Conservation (phyloP, 1,140 invertebrate genomes). For the Caenorhabditis latens region DNA sequence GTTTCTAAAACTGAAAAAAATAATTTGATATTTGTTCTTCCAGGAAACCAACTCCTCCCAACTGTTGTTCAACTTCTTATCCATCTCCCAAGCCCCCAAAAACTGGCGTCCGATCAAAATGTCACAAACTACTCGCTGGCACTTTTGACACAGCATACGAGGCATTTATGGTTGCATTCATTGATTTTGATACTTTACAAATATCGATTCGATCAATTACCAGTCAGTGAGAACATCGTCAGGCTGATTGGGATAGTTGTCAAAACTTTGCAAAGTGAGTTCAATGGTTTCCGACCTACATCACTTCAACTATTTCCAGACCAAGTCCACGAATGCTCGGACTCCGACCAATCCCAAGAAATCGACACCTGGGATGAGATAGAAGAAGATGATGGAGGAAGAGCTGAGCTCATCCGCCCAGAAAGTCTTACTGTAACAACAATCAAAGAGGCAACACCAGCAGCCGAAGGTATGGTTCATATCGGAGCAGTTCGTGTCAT, state of each 20-base stretch:
- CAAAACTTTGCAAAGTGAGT: slow-evolving; percentile 91
- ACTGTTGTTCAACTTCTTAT: slow-evolving; percentile 88
- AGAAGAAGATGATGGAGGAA: slow-evolving; percentile 29
- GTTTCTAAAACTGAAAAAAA: slow-evolving; percentile 90
- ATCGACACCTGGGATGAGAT: slow-evolving; percentile 60
- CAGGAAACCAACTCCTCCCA: slow-evolving; percentile 82
- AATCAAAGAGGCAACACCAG: slow-evolving; percentile 44
- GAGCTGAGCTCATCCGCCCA: slow-evolving; percentile 41
- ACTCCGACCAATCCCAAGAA: slow-evolving; percentile 51
- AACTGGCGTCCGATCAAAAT: slow-evolving; percentile 80
- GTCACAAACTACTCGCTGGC: slow-evolving; percentile 87
- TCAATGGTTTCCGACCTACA: slow-evolving; percentile 81
- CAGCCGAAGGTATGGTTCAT: slow-evolving; percentile 14
- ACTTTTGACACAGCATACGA: slow-evolving; percentile 86
- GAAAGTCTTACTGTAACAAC: slow-evolving; percentile 65
- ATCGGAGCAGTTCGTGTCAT: slow-evolving; percentile 15
- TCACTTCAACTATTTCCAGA: slow-evolving; percentile 31
- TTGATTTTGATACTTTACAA: slow-evolving; percentile 96
- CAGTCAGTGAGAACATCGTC: slow-evolving; percentile 85
- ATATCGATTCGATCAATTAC: slow-evolving; percentile 91
- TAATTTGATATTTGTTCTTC: slow-evolving; percentile 74
- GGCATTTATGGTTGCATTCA: slow-evolving; percentile 91
- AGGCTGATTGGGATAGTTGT: slow-evolving; percentile 90
- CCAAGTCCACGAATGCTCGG: slow-evolving; percentile 56
- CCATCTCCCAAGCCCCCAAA: slow-evolving; percentile 86